Percentiles rank a stretch among this genome's conserved stretches.
phyloP scores from a whole-genome alignment of 2,113 vertebrate species.

The Callipepla californica region DNA sequence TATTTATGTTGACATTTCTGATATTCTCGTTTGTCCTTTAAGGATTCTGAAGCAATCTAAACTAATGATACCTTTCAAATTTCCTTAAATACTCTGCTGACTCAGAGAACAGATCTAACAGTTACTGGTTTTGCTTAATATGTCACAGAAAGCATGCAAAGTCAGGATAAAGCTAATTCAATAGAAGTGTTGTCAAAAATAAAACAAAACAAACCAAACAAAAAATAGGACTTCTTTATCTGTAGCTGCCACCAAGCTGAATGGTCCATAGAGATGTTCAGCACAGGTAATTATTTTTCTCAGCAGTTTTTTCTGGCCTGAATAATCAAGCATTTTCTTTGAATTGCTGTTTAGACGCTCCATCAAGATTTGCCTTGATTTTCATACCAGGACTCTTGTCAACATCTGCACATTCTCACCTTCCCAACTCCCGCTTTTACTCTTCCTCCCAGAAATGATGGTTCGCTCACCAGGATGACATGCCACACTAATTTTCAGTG shows the following conservation, averaged over 20 bases:
- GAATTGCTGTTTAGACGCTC: not conserved
- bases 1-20: not conserved
- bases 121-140: not conserved
- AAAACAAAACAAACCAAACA: not conserved
- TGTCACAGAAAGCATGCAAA: not conserved
- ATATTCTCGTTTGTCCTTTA: not conserved
- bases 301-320: not conserved
- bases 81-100: slow-evolving; percentile 19
- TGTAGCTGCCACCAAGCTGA: not conserved
- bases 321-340: not conserved
- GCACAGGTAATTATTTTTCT: not conserved
- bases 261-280: not conserved
- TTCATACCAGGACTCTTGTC: not conserved
- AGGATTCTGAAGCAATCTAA: not conserved
- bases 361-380: not conserved
- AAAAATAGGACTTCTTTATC: not conserved
- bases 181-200: slow-evolving; percentile 23
- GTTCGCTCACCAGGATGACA: not conserved
- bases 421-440: not conserved
- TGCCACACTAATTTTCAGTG: not conserved
- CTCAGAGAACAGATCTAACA: not conserved
- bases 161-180: slow-evolving; percentile 6
- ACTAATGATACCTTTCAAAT: not conserved
- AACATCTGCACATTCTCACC: not conserved
- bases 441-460: not conserved